Evolutionary conservation across 2,797 vertebrate genomes (phyloP).

Genomic region (Acridotheres tristis): DNA sequence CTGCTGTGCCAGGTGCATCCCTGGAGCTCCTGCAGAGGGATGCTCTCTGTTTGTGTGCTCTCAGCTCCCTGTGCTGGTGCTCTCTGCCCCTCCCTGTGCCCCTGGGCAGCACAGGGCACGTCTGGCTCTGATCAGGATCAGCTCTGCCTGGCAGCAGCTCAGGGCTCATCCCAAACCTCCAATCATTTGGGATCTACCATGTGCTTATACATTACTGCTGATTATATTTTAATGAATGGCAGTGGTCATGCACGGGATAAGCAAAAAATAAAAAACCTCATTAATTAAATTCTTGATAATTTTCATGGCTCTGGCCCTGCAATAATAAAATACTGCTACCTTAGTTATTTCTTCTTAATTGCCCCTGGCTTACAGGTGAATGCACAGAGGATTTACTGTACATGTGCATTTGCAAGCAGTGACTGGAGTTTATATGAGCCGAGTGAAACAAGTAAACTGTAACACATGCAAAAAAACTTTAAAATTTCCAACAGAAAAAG

Average conservation of each 20-base stretch:
- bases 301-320: not conserved
- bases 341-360: not conserved
- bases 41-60: not conserved
- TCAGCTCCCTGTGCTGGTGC: not conserved
- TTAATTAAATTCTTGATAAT: constrained; percentile 39
- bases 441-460: not conserved
- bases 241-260: not conserved
- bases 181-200: not conserved
- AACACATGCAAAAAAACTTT: accelerated
- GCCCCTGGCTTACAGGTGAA: not conserved
- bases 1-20: not conserved
- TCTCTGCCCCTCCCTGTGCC: not conserved
- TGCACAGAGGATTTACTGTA: not conserved
- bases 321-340: not conserved
- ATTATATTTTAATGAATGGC: constrained; percentile 13
- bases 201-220: constrained; percentile 6
- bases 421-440: not conserved
- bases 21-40: not conserved
- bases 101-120: not conserved
- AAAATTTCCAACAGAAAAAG: not conserved
- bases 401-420: not conserved
- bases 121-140: not conserved
- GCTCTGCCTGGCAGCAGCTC: not conserved
- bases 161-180: not conserved
- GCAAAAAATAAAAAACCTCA: not conserved